A percentile compares a stretch with the other conserved stretches of the same genome.
Evolutionary conservation across 2,888 invertebrate genomes (phyloP).

Genomic region (Oscheius sp.): DNA sequence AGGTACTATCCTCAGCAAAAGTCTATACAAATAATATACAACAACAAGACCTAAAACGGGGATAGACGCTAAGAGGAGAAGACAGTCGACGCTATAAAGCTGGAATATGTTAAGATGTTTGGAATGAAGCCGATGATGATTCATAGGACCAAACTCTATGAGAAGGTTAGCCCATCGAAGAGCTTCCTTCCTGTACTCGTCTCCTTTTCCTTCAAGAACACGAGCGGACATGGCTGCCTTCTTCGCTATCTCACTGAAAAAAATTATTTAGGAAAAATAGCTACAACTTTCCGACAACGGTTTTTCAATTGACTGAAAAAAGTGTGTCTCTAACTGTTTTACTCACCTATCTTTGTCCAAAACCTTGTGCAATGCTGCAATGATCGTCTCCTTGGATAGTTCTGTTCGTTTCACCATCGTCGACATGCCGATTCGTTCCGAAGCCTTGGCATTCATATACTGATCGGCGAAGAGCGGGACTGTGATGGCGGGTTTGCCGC

Average conservation of each 20-base stretch:
- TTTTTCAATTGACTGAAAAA: too few species aligned
- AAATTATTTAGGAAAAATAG: neutral
- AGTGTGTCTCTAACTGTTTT: neutral
- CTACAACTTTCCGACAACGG: too few species aligned
- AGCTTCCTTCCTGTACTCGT: constrained; percentile 14
- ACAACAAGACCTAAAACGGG: neutral
- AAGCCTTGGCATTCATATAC: constrained; percentile 27
- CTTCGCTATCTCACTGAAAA: constrained; percentile 26
- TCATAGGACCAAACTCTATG: constrained; percentile 8
- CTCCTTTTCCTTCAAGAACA: constrained; percentile 8
- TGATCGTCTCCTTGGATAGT: constrained; percentile 7
- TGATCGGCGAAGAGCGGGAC: constrained; percentile 32
- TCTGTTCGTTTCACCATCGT: constrained; percentile 8
- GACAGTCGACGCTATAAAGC: constrained; percentile 5
- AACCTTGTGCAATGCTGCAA: constrained; percentile 6
- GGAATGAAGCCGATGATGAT: constrained; percentile 2
- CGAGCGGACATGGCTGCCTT: constrained; percentile 12
- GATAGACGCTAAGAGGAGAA: neutral
- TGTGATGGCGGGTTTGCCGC: constrained; percentile 33
- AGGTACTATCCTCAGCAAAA: neutral
- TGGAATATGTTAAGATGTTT: constrained; percentile 13
- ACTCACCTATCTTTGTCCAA: constrained; percentile 7
- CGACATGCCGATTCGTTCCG: constrained; percentile 13
- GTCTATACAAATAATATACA: neutral
- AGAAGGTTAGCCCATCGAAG: constrained; percentile 13